Evolutionary conservation across 1,140 invertebrate species (phyloP).

Genomic region (Papilio machaon): DNA sequence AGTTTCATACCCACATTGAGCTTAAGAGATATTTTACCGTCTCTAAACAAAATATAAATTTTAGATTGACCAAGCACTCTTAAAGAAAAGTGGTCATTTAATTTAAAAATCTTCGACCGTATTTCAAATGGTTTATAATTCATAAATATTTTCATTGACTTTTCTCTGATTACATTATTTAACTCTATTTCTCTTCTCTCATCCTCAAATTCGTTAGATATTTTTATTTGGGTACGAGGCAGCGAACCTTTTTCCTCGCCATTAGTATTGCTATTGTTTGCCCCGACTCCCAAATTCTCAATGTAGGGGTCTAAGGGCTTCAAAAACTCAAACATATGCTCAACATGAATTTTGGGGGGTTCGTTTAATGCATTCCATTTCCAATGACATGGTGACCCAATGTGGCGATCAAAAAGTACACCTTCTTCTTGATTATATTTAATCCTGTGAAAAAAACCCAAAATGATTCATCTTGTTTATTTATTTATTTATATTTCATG

Average conservation of each 20-base stretch:
- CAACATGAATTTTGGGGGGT: conserved; percentile 53
- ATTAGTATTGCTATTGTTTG: background rate
- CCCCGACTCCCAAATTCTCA: background rate
- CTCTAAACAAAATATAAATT: conserved; percentile 55
- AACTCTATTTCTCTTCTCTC: conserved; percentile 58
- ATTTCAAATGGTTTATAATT: conserved; percentile 59
- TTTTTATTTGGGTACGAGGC: background rate
- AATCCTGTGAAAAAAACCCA: conserved; percentile 46
- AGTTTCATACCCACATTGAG: conserved; percentile 59
- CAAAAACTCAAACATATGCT: conserved; percentile 34
- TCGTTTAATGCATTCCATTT: conserved; percentile 67
- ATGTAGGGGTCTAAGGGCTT: background rate
- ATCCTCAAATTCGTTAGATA: conserved; percentile 5
- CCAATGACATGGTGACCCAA: conserved; percentile 56
- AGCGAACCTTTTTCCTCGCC: background rate
- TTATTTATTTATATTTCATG: too few relatives aligned
- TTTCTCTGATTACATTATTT: conserved; percentile 55
- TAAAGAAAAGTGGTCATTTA: conserved; percentile 62
- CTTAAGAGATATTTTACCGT: conserved; percentile 49
- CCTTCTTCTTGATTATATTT: conserved; percentile 68
- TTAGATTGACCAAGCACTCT: conserved; percentile 57
- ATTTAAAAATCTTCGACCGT: conserved; percentile 57
- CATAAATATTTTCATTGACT: conserved; percentile 49
- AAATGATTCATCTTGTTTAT: conserved; percentile 13
- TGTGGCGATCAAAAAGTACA: conserved; percentile 51